A percentile compares a stretch with the other conserved stretches of the same genome.
phyloP scores from a whole-genome alignment of 2,113 vertebrate genomes.

The Sylvilagus bachmani region DNA sequence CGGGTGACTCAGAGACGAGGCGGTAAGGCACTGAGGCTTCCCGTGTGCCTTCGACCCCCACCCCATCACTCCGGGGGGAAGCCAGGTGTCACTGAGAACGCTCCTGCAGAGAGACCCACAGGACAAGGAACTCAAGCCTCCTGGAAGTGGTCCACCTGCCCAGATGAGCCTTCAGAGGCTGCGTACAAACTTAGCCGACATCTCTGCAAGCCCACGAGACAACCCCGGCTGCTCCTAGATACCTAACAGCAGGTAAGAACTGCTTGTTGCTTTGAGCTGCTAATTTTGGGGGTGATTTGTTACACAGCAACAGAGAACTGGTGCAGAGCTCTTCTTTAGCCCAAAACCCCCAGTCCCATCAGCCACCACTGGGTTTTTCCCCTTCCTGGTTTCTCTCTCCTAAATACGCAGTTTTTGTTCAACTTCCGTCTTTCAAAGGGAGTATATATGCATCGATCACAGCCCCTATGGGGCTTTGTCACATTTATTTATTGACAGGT shows the following conservation, averaged over 20 bases:
- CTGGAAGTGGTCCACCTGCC: not conserved
- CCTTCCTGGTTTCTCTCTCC: not conserved
- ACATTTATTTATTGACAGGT: not conserved
- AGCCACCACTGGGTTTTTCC: not conserved
- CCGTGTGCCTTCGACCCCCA: not conserved
- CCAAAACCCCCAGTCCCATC: not conserved
- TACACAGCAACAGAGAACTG: not conserved
- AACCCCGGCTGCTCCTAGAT: not conserved
- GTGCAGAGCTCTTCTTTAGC: not conserved
- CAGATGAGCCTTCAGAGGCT: not conserved
- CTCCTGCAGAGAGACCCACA: not conserved
- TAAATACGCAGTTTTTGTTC: not conserved
- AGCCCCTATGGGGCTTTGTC: not conserved
- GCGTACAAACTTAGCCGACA: not conserved
- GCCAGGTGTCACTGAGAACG: not conserved
- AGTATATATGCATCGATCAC: not conserved
- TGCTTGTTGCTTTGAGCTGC: not conserved
- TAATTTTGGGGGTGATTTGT: not conserved
- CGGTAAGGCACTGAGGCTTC: not conserved
- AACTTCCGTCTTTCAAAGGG: conserved; percentile 13
- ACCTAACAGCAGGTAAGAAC: not conserved
- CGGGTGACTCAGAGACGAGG: conserved; percentile 35
- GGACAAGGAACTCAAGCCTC: not conserved
- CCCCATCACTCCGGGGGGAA: not conserved
- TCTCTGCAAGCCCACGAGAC: not conserved